phyloP scores from a whole-genome alignment of 2,113 vertebrate genomes.

The Neotoma lepida region DNA sequence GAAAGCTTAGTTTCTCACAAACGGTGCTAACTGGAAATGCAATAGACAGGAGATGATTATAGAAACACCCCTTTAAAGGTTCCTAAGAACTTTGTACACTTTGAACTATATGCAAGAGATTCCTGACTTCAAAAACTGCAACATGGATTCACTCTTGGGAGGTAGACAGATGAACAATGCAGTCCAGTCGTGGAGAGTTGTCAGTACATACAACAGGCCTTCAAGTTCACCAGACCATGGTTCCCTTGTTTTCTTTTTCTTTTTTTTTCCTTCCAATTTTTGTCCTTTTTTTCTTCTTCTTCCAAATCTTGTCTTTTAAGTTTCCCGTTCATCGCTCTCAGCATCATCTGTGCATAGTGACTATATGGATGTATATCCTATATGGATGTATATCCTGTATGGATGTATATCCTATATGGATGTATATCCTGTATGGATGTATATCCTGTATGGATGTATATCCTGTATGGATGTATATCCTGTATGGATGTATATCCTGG shows the following conservation, averaged over 20 bases:
- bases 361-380: not conserved
- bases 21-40: constrained; percentile 7
- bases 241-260: not conserved
- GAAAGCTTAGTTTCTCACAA: constrained; percentile 45
- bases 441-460: too few relatives aligned
- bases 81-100: not conserved
- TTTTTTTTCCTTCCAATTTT: not conserved
- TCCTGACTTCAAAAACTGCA: not conserved
- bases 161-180: not conserved
- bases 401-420: too few relatives aligned
- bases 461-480: too few relatives aligned
- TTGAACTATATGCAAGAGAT: not conserved
- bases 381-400: too few relatives aligned
- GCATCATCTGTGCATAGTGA: not conserved
- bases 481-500: not conserved
- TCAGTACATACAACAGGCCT: not conserved
- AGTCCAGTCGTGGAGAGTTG: not conserved
- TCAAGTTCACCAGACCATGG: not conserved
- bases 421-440: too few relatives aligned
- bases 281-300: not conserved
- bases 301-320: not conserved
- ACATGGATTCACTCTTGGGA: not conserved
- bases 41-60: constrained; percentile 48
- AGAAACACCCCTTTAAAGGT: not conserved
- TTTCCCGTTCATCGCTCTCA: not conserved